These are phyloP conservation scores for Carlito syrichta DNA, from an alignment of 2,113 vertebrate species.

Conservation along the genomic window DNA sequence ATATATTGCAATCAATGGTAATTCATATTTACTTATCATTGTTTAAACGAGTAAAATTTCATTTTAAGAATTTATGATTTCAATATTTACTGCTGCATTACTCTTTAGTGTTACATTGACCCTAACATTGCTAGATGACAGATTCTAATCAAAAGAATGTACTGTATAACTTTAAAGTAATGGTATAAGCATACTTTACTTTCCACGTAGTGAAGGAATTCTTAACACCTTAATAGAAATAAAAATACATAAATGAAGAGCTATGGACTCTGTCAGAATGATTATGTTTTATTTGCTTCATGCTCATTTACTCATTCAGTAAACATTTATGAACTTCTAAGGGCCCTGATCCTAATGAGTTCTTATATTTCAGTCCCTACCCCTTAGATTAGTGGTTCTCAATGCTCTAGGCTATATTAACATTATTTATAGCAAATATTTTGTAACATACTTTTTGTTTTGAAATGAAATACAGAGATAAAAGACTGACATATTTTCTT, in stretches of 20 bases:
- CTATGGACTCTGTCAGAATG: neutral
- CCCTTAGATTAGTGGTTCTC: neutral
- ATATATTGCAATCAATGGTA: neutral
- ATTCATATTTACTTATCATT: neutral
- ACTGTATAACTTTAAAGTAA: neutral
- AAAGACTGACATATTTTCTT: neutral
- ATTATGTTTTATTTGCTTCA: neutral
- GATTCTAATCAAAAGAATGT: neutral
- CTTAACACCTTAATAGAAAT: neutral
- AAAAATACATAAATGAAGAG: neutral
- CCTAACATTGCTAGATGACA: neutral
- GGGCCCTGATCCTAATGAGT: neutral
- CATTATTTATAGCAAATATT: neutral
- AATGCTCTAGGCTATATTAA: neutral
- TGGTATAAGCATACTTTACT: neutral
- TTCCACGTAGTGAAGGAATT: neutral
- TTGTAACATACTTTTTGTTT: neutral
- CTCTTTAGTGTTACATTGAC: neutral
- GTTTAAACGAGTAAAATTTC: slow-evolving; percentile 9
- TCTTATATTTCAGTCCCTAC: neutral
- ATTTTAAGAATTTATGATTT: neutral
- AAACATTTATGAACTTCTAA: neutral
- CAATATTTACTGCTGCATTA: neutral
- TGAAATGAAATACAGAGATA: neutral
- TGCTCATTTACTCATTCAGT: neutral